Percentiles rank a stretch among this genome's conserved stretches.
Conservation (phyloP, 2,888 invertebrate genomes). For the Platycheirus rosarum region DNA sequence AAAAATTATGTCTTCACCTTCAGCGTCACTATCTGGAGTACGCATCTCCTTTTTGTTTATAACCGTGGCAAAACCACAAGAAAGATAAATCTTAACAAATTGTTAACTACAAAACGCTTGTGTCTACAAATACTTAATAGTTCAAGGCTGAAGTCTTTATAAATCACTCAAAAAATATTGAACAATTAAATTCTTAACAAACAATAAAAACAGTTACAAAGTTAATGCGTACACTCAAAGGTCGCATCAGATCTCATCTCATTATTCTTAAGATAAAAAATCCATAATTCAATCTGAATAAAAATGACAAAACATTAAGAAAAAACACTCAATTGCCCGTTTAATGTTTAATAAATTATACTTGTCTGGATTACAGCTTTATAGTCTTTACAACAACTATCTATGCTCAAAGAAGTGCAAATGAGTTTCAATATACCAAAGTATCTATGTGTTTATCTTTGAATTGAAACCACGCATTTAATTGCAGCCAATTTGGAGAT, state of each 20-base stretch:
- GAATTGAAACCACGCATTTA: slow-evolving; percentile 27
- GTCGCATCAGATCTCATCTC: background rate
- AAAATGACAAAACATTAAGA: background rate
- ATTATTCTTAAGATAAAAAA: background rate
- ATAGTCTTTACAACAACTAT: slow-evolving; percentile 13
- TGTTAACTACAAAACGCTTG: background rate
- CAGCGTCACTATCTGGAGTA: slow-evolving; percentile 14
- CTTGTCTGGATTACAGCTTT: slow-evolving; percentile 32
- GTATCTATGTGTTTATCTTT: slow-evolving; percentile 8
- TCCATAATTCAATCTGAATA: background rate
- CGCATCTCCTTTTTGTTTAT: background rate
- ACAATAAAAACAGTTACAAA: slow-evolving; percentile 1
- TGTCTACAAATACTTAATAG: background rate
- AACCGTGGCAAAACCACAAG: background rate
- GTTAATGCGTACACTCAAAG: background rate
- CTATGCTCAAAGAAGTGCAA: background rate
- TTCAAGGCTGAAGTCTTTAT: background rate
- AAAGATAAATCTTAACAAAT: background rate
- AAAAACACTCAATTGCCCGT: slow-evolving; percentile 45
- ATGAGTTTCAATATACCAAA: background rate
- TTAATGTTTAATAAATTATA: slow-evolving; percentile 38
- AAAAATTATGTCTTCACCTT: slow-evolving; percentile 1
- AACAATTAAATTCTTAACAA: background rate
- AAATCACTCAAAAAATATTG: background rate
- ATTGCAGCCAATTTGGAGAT: slow-evolving; percentile 48